Base-by-base conservation (phyloP, 1,140 invertebrate species). In the Drosophila insularis region DNA sequence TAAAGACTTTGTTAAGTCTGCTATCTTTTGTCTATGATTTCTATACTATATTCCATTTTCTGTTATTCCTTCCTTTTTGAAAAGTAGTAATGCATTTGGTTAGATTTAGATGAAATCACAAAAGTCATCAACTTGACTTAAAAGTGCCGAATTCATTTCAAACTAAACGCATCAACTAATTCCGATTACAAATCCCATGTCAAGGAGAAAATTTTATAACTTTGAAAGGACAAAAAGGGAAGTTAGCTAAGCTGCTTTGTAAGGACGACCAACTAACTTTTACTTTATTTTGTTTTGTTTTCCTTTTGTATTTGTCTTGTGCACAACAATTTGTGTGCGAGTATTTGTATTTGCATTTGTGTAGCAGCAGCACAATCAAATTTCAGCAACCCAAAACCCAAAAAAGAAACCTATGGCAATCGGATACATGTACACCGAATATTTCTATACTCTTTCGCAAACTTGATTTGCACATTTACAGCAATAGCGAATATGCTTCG, bases 291-390 rank as follows among this genome's bases (percentile, higher is more conserved):
- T 35, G 10, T 50, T 50, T 19, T 50, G 43, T 50, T 58, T 23
- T 3, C 2, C 4, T 14, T 56, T 17, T 35, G 14, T 58, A 58
- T 58, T 58, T 58, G 32, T 19, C 55, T 37, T 58, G 31, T 58
- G 55, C 55, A 58, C 14, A 58, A 37, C 31, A 50, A 50, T 50
- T 50, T 50, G 43, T 50, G 43, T 37, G 13, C 35, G 11, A 37
- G 35, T 37, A 54, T 54, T 54, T 54, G 50, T 58, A 58, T 58
- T 58, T 58, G 55, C 55, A 58, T 58, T 58, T 58, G 31, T 37
- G 10, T 37, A 37, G 35, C 17, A 37, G 35, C 17, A 35, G 31
- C 55, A 35, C 55, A 58, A 58, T 58, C 31, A 58, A 58, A 58
- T 58, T 58, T 32, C 31, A 58, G 14, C 54, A 56, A 11, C 35